Evolutionary conservation across 2,113 vertebrate species (phyloP).

Genomic region (Tupaia tana): DNA sequence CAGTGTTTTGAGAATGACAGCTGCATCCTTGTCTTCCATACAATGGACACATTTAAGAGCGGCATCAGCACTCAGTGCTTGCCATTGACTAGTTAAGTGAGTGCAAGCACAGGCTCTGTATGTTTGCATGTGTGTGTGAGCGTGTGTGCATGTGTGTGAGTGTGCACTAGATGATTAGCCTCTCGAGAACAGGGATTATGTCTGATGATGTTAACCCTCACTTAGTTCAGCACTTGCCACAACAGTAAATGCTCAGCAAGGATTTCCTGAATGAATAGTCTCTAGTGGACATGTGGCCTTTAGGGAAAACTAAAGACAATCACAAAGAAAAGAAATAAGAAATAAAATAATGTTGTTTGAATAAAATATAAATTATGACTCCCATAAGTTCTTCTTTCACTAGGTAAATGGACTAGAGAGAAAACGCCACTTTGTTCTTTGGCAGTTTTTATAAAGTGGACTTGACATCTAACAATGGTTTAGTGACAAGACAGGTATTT

Average conservation of each 20-base stretch:
- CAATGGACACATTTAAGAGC: neutral
- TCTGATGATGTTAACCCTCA: neutral
- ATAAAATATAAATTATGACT: constrained; percentile 10
- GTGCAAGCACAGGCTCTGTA: fast-evolving
- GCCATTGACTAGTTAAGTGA: neutral
- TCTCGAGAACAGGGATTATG: neutral
- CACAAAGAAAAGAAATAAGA: neutral
- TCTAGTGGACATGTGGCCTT: neutral
- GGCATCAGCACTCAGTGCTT: fast-evolving
- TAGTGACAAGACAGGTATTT: constrained; percentile 10
- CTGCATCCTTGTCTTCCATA: fast-evolving
- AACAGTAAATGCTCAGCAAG: neutral
- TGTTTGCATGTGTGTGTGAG: neutral
- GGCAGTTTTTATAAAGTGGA: neutral
- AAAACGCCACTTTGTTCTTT: constrained; percentile 17
- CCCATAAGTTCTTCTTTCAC: neutral
- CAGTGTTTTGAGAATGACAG: neutral
- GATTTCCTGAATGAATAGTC: neutral
- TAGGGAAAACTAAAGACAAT: neutral
- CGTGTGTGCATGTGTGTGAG: fast-evolving
- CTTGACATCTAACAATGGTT: neutral
- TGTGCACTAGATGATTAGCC: neutral
- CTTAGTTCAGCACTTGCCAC: neutral
- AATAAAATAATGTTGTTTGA: neutral
- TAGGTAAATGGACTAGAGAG: neutral